A percentile compares a stretch with the other conserved stretches of the same genome.
These are phyloP conservation scores for Callipepla squamata DNA, from an alignment of 2,113 vertebrate species.

Conservation along the genomic window DNA sequence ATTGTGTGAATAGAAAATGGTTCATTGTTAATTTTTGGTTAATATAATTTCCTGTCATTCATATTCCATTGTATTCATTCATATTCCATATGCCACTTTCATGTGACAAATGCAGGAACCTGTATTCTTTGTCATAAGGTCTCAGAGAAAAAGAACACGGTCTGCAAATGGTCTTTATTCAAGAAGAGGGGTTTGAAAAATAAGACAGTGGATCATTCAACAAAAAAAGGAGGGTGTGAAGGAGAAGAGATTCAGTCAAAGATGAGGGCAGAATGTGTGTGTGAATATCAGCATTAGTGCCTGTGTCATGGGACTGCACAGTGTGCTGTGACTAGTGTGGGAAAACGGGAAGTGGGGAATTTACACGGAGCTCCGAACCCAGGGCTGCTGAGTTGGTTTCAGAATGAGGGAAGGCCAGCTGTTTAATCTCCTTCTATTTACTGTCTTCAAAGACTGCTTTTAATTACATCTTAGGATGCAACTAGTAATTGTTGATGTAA, in stretches of 20 bases:
- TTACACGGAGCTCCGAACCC: not conserved
- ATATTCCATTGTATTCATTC: not conserved
- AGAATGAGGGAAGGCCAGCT: not conserved
- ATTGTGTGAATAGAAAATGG: not conserved
- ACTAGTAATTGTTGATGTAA: constrained; percentile 13
- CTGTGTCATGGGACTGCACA: not conserved
- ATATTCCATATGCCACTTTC: not conserved
- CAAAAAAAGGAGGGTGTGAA: not conserved
- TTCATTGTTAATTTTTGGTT: not conserved
- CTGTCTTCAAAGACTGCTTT: not conserved
- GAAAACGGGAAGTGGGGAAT: not conserved
- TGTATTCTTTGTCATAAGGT: not conserved
- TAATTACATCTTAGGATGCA: not conserved
- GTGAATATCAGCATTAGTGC: not conserved
- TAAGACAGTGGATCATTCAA: not conserved
- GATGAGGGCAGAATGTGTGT: not conserved
- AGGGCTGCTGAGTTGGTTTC: not conserved
- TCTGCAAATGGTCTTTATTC: not conserved
- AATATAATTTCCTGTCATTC: not conserved
- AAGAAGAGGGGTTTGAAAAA: not conserved
- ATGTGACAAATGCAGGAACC: not conserved
- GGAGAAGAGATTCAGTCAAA: not conserved
- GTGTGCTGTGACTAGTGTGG: not conserved
- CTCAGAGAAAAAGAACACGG: not conserved
- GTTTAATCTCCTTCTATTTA: not conserved